Conservation (phyloP, 2,888 invertebrate species). For the Zaprionus obscuricornis region DNA sequence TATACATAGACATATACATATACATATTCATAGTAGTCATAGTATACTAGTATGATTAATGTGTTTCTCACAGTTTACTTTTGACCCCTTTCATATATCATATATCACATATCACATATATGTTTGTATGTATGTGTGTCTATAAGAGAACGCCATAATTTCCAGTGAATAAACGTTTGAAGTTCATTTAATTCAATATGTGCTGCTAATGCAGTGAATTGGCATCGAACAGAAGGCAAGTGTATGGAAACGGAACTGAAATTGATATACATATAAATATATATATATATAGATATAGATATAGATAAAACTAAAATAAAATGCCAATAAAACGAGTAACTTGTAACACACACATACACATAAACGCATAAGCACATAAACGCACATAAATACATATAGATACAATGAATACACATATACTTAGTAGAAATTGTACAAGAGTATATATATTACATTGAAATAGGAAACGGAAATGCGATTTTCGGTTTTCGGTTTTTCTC, state of each 20-base stretch:
- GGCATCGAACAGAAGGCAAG: conserved; percentile 18
- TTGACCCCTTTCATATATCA: too few species aligned
- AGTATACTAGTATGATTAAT: too few species aligned
- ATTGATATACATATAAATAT: not conserved
- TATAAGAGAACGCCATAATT: conserved; percentile 15
- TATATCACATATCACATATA: too few species aligned
- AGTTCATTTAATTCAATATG: conserved; percentile 64
- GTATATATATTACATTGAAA: conserved; percentile 63
- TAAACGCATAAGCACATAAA: conserved; percentile 2
- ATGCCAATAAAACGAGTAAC: conserved; percentile 60
- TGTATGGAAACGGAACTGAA: conserved; percentile 15
- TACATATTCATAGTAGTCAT: too few species aligned
- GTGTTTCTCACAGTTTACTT: too few species aligned
- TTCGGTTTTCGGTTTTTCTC: conserved; percentile 32
- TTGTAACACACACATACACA: conserved; percentile 20
- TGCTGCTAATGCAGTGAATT: conserved; percentile 59
- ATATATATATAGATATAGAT: conserved; percentile 19
- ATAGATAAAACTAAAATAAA: conserved; percentile 61
- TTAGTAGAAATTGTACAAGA: not conserved
- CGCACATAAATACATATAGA: not conserved
- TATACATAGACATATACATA: too few species aligned
- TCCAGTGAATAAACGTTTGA: conserved; percentile 44
- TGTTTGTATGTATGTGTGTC: too few species aligned
- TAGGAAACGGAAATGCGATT: conserved; percentile 72
- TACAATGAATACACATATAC: not conserved